These are phyloP conservation scores for Drosophila ficusphila DNA, from an alignment of 1,140 invertebrate species.

Conservation along the genomic window DNA sequence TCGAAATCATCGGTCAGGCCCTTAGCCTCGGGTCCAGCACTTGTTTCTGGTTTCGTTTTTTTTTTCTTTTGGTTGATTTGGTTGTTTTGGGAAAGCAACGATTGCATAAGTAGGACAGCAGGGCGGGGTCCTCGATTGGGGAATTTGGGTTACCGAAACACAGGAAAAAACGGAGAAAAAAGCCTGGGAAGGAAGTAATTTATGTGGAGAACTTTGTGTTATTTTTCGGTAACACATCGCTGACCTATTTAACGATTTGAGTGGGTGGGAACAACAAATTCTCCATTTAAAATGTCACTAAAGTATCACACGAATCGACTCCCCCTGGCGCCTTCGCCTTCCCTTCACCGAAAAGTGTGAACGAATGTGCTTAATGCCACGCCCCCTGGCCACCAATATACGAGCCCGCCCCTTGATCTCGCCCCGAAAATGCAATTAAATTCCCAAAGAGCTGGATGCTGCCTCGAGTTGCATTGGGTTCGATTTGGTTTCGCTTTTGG, in stretches of 20 bases:
- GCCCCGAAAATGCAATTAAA: constrained; percentile 23
- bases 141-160: constrained; percentile 32
- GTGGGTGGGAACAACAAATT: constrained; percentile 38
- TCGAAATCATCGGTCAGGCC: constrained; percentile 33
- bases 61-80: too few relatives aligned
- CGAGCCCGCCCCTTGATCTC: constrained; percentile 13
- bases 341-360: constrained; percentile 11
- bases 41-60: constrained; percentile 10
- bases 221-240: not conserved
- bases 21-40: constrained; percentile 28
- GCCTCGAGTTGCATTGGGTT: constrained; percentile 10
- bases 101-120: constrained; percentile 45
- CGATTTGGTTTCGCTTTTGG: not conserved
- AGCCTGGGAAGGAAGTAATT: constrained; percentile 13
- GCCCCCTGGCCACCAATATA: not conserved
- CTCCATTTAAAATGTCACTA: constrained; percentile 33
- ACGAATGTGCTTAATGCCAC: constrained; percentile 22
- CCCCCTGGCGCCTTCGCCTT: not conserved
- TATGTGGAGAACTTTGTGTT: constrained; percentile 18
- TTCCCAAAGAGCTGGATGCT: constrained; percentile 9
- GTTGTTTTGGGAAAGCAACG: constrained; percentile 34
- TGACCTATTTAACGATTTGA: constrained; percentile 18
- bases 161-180: constrained; percentile 1
- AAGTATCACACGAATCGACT: constrained; percentile 25
- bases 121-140: constrained; percentile 31